Conservation (phyloP, 2,797 vertebrate genomes). For the Allobates femoralis region DNA sequence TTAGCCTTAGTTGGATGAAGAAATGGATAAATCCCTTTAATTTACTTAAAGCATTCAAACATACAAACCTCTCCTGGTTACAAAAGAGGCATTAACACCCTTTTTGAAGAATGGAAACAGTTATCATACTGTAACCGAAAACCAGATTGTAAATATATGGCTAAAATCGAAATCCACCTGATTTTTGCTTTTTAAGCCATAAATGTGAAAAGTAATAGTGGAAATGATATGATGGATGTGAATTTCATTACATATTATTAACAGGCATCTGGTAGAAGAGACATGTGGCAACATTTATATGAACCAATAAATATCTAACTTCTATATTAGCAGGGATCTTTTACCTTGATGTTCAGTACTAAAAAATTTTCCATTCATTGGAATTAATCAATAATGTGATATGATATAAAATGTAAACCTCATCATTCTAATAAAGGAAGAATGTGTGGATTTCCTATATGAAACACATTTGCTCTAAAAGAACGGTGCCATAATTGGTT, state of each 20-base stretch:
- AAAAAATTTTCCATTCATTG: conserved; percentile 16
- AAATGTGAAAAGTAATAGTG: background rate
- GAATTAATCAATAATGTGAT: conserved; percentile 5
- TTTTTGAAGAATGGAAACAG: background rate
- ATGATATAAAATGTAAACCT: background rate
- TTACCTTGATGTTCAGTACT: conserved; percentile 25
- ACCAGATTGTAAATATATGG: background rate
- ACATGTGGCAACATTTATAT: conserved; percentile 38
- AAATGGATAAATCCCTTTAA: background rate
- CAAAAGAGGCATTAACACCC: background rate
- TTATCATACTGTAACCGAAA: accelerated
- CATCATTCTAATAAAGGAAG: background rate
- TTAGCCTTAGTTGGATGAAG: too few relatives aligned
- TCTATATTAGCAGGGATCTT: background rate
- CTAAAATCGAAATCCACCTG: conserved; percentile 20
- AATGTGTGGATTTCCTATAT: background rate
- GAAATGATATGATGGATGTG: conserved; percentile 18
- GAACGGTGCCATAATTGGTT: background rate
- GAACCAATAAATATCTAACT: background rate
- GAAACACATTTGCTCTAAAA: background rate
- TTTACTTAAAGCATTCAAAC: conserved; percentile 2
- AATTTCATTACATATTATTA: conserved; percentile 40
- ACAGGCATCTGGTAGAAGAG: conserved; percentile 5
- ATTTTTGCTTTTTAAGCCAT: conserved; percentile 27
- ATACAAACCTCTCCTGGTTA: background rate